Evolutionary conservation across 2,113 vertebrate species (phyloP).

Genomic region (Eidolon helvum): DNA sequence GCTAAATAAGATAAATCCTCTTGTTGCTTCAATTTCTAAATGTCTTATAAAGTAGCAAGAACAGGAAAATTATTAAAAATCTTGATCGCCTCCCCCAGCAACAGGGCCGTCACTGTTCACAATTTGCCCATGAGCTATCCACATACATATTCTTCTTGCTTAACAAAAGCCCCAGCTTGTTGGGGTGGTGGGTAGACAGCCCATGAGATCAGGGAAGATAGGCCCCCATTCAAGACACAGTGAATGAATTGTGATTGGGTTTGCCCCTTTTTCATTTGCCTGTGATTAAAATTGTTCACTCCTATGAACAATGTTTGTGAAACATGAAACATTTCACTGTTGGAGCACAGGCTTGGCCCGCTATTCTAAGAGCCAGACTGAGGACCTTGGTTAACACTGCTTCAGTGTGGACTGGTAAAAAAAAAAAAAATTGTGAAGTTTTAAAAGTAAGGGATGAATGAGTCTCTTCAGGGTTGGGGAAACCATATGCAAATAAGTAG

Average conservation of each 20-base stretch:
- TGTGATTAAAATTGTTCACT: not conserved
- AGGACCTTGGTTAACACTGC: not conserved
- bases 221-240: not conserved
- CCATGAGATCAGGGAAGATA: not conserved
- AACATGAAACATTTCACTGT: not conserved
- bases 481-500: not conserved
- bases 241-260: not conserved
- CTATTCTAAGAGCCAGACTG: not conserved
- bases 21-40: not conserved
- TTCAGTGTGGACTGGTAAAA: not conserved
- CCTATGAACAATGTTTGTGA: not conserved
- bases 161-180: not conserved
- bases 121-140: not conserved
- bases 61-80: not conserved
- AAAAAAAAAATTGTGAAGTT: not conserved
- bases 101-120: not conserved
- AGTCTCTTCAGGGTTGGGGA: not conserved
- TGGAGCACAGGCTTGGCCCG: not conserved
- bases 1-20: not conserved
- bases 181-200: not conserved
- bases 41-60: not conserved
- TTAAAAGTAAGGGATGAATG: not conserved
- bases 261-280: not conserved
- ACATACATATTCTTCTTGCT: not conserved
- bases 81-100: not conserved